Evolutionary conservation across 1,140 invertebrate species (phyloP), one percentile per base, ranked within the genome.

Genomic region (Lucilia cuprina): DNA sequence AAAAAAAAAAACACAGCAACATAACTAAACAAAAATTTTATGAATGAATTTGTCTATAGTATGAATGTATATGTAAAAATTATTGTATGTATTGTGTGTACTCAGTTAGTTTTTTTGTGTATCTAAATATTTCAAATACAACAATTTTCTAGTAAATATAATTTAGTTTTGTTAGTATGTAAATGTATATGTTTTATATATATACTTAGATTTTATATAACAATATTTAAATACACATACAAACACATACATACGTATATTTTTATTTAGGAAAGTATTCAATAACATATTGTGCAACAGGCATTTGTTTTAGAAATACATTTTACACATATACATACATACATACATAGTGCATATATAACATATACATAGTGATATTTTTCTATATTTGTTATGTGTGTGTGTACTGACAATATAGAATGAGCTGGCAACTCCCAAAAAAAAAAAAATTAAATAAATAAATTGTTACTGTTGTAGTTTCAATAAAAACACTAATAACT

Each of bases 241-340:
- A 30, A 2, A 30, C 3, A 49, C 49, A 49, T 12, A 49, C 13
- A 9, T 49, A 49, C 13, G 49, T 49, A 1, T 49, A 5, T 49
- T 14, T 49, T 2, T 55, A 55, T 55, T 12, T 55, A 55, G 50
- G 17, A n/a, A 17, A 5, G 0, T 70, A 70, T 70, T 70, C 65
- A 70, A 70, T 70, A 70, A 70, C n/a, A 70, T n/a, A 25, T 70
- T 70, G 65, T 70, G 65, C 65, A 70, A 70, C 65, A 70, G 65
- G 65, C 65, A 70, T 70, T 70, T 70, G 21, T 70, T 60, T 60
- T 60, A 60, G 55, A 2, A n/a, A 60, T 60, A n/a, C 25, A 3
- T 30, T 30, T 30, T 30, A 30, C 25, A 3, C 25, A 30, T n/a
- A 60, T 60, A 60, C 55, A 17, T 17, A 60, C 5, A n/a, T 60